Evolutionary conservation across 2,797 vertebrate genomes (phyloP).

Genomic region (Trematocara caparti): DNA sequence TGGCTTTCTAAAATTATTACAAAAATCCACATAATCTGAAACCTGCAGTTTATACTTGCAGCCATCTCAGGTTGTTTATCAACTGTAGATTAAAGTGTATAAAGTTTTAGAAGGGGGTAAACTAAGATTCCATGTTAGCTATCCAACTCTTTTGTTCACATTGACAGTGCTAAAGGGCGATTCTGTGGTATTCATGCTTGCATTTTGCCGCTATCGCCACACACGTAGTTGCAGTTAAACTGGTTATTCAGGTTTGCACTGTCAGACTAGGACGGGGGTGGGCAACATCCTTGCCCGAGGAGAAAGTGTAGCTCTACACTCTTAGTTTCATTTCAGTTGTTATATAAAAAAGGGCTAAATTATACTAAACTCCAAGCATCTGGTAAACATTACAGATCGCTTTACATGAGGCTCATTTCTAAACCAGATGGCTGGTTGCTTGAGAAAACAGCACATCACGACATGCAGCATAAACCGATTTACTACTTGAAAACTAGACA

Average conservation of each 20-base stretch:
- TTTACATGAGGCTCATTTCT: neutral
- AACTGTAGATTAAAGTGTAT: fast-evolving
- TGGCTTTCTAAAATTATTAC: neutral
- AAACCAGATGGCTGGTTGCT: neutral
- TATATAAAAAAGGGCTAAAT: neutral
- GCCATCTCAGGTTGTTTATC: fast-evolving
- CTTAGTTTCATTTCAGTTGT: neutral
- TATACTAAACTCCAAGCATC: neutral
- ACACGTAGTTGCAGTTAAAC: neutral
- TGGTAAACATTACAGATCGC: neutral
- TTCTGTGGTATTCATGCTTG: neutral
- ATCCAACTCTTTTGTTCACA: neutral
- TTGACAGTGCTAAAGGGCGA: neutral
- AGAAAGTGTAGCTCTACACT: neutral
- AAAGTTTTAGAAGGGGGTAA: neutral
- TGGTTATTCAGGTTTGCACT: conserved; percentile 17
- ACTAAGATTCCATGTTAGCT: no score
- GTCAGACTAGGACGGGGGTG: neutral
- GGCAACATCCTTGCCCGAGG: neutral
- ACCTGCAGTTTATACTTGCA: neutral
- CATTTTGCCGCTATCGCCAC: neutral
- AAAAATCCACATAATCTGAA: neutral
- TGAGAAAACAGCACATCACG: neutral
- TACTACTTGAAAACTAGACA: neutral
- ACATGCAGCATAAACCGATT: neutral